Evolutionary conservation across 1,140 invertebrate genomes (phyloP), one percentile per base, ranked within the genome.

Genomic region (Trichogramma pretiosum): DNA sequence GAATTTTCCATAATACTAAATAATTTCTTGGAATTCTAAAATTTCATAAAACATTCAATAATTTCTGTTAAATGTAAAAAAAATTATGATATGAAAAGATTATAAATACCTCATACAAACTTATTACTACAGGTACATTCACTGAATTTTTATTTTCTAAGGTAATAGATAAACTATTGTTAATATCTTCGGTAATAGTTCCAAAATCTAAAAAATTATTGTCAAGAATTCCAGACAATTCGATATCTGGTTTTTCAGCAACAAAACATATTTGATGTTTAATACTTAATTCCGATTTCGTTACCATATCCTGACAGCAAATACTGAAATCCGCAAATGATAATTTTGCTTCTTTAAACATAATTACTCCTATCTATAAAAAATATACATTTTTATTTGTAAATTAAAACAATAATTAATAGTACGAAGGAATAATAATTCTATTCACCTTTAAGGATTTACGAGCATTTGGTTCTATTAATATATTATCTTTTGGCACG

Each of bases 231-330:
- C 40, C 34, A n/a, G 43, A 44, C 17, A 71, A 41, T 5, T 48
- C 44, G 16, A 70, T 54, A 24, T 64, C 49, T 22, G 56, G 48
- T 49, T 69, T 58, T 53, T 66, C 65, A 0, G 67, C 60, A 28
- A 67, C 60, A 37, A 70, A 63, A 42, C 63, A 70, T 47, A 72
- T 64, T 28, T 64, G 55, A 30, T 69, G 66, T n/a, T 61, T 61
- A 18, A 65, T 58, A 13, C 43, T 54, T 58, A 59, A 67, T 37
- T 54, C 58, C 23, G 57, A 59, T 33, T 55, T 55, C 3, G 62
- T 64, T 30, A 68, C 60, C 64, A 70, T 67, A 46, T 72, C 68
- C 1, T 48, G 53, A 22, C 63, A 56, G 42, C 49, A 52, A 30
- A 69, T 55, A 14, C 58, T 53, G 22, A 70, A 48, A 16, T 49